phyloP scores from a whole-genome alignment of 2,113 vertebrate species.

The Hoplias malabaricus region DNA sequence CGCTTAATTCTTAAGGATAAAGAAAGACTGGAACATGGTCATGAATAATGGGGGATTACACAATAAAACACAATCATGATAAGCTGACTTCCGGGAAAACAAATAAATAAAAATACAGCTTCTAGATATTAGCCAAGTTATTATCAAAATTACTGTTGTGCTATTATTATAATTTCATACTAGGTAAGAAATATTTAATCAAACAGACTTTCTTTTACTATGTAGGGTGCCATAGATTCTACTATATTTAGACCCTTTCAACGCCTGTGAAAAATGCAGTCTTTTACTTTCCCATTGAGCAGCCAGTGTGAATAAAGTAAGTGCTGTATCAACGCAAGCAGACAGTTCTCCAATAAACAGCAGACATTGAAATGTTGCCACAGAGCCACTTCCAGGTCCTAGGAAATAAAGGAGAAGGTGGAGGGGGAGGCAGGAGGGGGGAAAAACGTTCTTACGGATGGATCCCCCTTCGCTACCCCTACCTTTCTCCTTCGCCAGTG shows the following conservation, averaged over 20 bases:
- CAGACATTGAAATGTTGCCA: constrained; percentile 61
- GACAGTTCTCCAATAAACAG: constrained; percentile 65
- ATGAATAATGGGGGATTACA: too few species aligned
- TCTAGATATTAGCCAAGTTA: too few species aligned
- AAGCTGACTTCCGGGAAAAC: too few species aligned
- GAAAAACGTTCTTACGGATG: constrained; percentile 44
- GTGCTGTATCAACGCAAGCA: constrained; percentile 55
- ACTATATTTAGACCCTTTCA: constrained; percentile 43
- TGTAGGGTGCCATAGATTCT: background rate
- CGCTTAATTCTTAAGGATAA: too few species aligned
- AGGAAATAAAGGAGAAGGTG: constrained; percentile 52
- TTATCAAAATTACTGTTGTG: too few species aligned
- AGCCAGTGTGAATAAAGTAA: constrained; percentile 52
- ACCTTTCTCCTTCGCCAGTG: constrained; percentile 49
- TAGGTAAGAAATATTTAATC: background rate
- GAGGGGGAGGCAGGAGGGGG: constrained; percentile 26
- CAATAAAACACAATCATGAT: too few species aligned
- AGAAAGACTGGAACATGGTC: too few species aligned
- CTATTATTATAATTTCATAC: background rate
- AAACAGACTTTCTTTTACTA: background rate
- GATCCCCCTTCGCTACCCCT: constrained; percentile 42
- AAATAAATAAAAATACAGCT: too few species aligned
- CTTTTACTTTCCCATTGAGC: constrained; percentile 47
- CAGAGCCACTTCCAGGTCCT: constrained; percentile 44
- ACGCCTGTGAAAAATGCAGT: constrained; percentile 45